Evolutionary conservation across 1,140 invertebrate species (phyloP), one percentile per base, ranked within the genome.

Genomic region (Drosophila grimshawi): DNA sequence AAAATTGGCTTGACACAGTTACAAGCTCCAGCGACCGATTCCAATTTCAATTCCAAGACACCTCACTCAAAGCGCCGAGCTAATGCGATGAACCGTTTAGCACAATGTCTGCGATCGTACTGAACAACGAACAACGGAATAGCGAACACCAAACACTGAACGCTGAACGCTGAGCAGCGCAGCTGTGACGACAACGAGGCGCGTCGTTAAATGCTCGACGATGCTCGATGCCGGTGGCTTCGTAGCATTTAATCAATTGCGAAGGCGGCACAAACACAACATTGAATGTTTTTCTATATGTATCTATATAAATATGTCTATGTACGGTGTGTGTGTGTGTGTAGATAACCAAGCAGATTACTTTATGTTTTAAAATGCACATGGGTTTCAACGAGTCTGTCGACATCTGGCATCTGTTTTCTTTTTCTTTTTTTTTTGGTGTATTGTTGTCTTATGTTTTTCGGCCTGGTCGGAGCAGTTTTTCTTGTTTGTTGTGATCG

Each of bases 91-190:
- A 86, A 86, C 76, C 70, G 83, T 78, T 80, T 78, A 69, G 83
- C 68, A 72, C 80, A 80, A 88, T 76, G 83, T 74, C 79, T 88
- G 73, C 73, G 83, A 88, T 83, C 83, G 80, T 69, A 83, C 83
- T 88, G 80, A 88, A 62, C 76, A 59, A 19, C 19, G 19, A 19
- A 19, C 19, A 19, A 19, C 19, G 19, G 19, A 19, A 19, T 19
- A 19, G 19, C 19, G 19, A 19, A 19, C 1, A 19, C 19, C 19
- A 19, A 19, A 19, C 19, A 19, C 19, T 0, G 0, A 19, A 19
- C 19, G 19, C 19, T 19, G 19, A 19, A 19, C 19, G 19, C 19
- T 19, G 19, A 19, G 19, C 19, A 19, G 19, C 19, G 19, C 19
- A 57, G 48, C 57, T 39, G 30, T 45, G 41, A 7, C 60, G 45